These are phyloP conservation scores for Ormyrus labotus DNA, from an alignment of 2,888 invertebrate genomes.

Conservation along the genomic window DNA sequence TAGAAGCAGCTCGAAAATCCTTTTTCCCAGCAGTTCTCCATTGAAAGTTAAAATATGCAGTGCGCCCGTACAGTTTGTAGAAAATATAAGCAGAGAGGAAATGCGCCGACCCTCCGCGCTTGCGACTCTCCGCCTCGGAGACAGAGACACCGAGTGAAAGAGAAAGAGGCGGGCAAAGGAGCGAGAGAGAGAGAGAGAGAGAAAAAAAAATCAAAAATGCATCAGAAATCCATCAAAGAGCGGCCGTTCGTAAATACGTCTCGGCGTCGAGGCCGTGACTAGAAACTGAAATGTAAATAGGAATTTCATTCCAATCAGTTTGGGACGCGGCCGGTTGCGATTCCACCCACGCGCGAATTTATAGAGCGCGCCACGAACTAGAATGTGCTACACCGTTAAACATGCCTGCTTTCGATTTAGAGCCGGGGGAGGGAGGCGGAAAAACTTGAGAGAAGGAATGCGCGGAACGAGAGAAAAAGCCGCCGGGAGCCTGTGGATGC, in stretches of 20 bases:
- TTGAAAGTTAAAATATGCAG: no score
- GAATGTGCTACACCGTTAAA: conserved; percentile 59
- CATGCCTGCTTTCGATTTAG: conserved; percentile 44
- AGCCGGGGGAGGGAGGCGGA: neutral
- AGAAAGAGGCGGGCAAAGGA: neutral
- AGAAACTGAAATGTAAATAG: conserved; percentile 57
- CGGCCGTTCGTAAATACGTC: conserved; percentile 55
- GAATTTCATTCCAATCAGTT: conserved; percentile 58
- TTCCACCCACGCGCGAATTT: conserved; percentile 58
- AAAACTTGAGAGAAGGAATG: neutral
- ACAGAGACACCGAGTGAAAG: neutral
- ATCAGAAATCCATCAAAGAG: conserved; percentile 58
- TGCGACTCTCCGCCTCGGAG: neutral
- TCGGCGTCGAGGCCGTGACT: conserved; percentile 49
- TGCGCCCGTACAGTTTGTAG: no score
- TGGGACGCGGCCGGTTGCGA: conserved; percentile 48
- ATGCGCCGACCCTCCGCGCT: neutral
- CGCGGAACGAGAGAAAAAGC: neutral
- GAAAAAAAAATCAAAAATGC: conserved; percentile 54
- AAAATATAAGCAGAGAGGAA: conserved; percentile 8
- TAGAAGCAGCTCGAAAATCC: no score
- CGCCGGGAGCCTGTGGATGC: neutral
- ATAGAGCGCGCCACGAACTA: conserved; percentile 57
- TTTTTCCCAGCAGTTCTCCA: no score
- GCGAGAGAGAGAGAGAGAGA: neutral